phyloP scores from a whole-genome alignment of 2,888 invertebrate genomes.

The Stegophylla sp. region DNA sequence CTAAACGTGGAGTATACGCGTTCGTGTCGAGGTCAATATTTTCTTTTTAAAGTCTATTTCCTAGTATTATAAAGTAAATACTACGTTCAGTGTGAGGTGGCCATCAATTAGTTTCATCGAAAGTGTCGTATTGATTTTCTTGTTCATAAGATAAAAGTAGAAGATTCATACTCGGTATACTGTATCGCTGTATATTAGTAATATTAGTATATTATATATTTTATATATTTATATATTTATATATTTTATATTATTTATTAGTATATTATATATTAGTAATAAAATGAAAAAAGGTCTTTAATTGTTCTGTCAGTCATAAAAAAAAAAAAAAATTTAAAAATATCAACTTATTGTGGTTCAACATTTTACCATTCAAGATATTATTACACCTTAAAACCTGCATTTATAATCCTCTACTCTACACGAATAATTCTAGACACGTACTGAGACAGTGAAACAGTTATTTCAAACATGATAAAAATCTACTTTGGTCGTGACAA shows the following conservation, averaged over 20 bases:
- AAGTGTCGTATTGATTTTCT: constrained; percentile 8
- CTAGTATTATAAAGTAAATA: not conserved
- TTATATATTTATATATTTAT: no score
- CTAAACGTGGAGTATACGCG: not conserved
- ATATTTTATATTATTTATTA: no score
- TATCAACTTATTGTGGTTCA: not conserved
- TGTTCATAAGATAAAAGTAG: not conserved
- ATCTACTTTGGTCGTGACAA: constrained; percentile 45
- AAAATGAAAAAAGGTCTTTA: not conserved
- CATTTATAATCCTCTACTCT: not conserved
- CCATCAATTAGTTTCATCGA: not conserved
- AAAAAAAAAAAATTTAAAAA: constrained; percentile 1
- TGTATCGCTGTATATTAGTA: no score
- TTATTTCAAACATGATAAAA: constrained; percentile 47
- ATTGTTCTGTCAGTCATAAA: not conserved
- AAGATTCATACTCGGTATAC: not conserved
- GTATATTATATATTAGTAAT: not conserved
- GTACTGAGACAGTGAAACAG: constrained; percentile 27
- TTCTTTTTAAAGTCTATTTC: constrained; percentile 26
- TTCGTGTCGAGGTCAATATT: constrained; percentile 34
- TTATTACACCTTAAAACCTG: constrained; percentile 1
- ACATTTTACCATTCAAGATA: constrained; percentile 25
- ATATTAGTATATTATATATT: no score
- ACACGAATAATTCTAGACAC: constrained; percentile 39
- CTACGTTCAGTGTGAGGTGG: not conserved